A percentile compares a stretch with the other conserved stretches of the same genome.
phyloP scores from a whole-genome alignment of 2,797 vertebrate genomes.

The Malurus leucopterus region DNA sequence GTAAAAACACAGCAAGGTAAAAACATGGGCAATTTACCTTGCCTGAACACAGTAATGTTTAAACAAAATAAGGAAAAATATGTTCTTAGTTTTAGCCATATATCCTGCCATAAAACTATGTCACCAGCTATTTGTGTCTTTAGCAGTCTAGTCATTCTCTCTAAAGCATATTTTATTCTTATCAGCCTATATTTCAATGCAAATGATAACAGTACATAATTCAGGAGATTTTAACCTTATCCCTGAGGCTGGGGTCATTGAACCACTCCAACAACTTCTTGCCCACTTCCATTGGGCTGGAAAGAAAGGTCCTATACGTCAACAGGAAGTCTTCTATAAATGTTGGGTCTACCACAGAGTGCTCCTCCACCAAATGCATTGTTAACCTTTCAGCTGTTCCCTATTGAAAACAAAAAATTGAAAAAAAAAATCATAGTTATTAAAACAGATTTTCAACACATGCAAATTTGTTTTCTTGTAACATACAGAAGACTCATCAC shows the following conservation, averaged over 20 bases:
- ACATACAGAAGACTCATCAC: neutral
- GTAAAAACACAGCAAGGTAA: neutral
- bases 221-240: conserved; percentile 83
- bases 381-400: conserved; percentile 94
- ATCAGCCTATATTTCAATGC: neutral
- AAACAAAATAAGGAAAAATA: neutral
- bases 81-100: neutral
- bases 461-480: neutral
- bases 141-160: neutral
- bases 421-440: neutral
- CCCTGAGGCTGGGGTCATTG: conserved; percentile 99
- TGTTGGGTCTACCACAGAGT: conserved; percentile 96
- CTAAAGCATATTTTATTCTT: neutral
- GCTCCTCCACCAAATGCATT: conserved; percentile 98
- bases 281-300: conserved; percentile 97
- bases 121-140: neutral
- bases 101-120: neutral
- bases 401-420: conserved; percentile 60
- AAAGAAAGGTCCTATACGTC: conserved; percentile 97
- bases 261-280: conserved; percentile 99
- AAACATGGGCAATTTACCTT: neutral
- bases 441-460: neutral
- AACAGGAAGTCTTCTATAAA: conserved; percentile 98
- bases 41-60: neutral
- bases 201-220: neutral